Base-by-base conservation (phyloP, 2,888 invertebrate genomes). In the Tetanocera ferruginea region DNA sequence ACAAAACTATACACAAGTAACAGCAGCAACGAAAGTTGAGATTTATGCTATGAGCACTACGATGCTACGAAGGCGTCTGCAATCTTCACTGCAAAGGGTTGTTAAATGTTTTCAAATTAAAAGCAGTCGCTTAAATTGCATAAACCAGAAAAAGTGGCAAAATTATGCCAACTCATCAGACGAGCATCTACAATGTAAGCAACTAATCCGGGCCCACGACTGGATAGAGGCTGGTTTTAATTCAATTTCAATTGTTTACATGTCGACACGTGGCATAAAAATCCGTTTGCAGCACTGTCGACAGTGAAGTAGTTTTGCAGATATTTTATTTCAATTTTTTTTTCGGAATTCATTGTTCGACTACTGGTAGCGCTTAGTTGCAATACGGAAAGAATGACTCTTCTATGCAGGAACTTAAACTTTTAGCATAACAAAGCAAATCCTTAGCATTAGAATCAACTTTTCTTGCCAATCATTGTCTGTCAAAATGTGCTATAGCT, bases 391-490 rank as follows among this genome's bases (percentile, higher is more conserved):
- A 9, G 25, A 8, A 60, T 23, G 57, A 60, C 25, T 28, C 57
- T 23, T 9, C 8, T 8, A 2, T 19, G 43, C 23, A n/a, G 1
- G 4, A n/a, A 9, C 19, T 17, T 34, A 52, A 25, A 74, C 31
- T 51, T 37, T 66, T 66, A 75, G 66, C 74, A 66, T 28, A 75
- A 75, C 75, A 75, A 75, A 55, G 55, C 55, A 67, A 75, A 55
- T 75, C 55, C 66, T 75, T 55, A n/a, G 55, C 75, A 67, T 75
- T 66, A 66, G 67, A 66, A 67, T 67, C 23, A 75, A 75, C 55
- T 66, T 75, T 74, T 75, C 75, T 75, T 75, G 75, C 75, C 75
- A 75, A 75, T 75, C 75, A 75, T 75, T 75, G 66, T 37, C 67
- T 75, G 75, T 66, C 75, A 75, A 75, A 75, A 75, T 75, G 57